Base-by-base conservation (phyloP, 2,888 invertebrate species). In the Diploptera punctata region DNA sequence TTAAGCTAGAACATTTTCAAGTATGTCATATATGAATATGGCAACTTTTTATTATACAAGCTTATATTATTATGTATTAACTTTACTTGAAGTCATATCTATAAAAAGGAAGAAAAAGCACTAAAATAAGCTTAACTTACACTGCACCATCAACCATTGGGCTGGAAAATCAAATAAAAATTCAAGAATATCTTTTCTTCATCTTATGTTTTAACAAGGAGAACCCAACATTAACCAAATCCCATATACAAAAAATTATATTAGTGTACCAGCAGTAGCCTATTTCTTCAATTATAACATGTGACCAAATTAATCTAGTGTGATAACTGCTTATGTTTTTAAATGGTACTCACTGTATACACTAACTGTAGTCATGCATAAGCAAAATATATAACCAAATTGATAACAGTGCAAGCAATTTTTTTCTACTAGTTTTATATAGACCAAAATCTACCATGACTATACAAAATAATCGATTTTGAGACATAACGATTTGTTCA, bases 1-100 rank as follows among this genome's bases (percentile, higher is more conserved):
- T 62, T 62, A 62, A 31, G 43, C 62, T 38, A 62, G 62, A 62
- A 62, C 43, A 62, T 62, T 62, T 62, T 62, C 43, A 62, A 38
- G 19, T 43, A 38, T 61, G 38, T 62, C 13, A 43, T 62, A 43
- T 62, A 62, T 62, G 43, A 43, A 43, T 43, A 21, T n/a, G 21
- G 43, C 38, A 43, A 52, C 52, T 52, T 24, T 24, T 52, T 52
- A 62, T 62, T 62, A 62, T 43, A 62, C 24, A 62, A 62, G 33
- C 38, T 62, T 62, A 62, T 62, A 62, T 31, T 62, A 43, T 21
- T 43, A 62, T 38, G 33, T 21, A 52, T 52, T 62, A 62, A 62
- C 52, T 52, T 43, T 19, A 62, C 33, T 62, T 43, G 43, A 62
- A 62, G 24, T 62, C 21, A 19, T 43, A 21, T 62, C 19, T 62